These are phyloP conservation scores for Centropus unirufus DNA, from an alignment of 2,113 vertebrate genomes.

Conservation along the genomic window DNA sequence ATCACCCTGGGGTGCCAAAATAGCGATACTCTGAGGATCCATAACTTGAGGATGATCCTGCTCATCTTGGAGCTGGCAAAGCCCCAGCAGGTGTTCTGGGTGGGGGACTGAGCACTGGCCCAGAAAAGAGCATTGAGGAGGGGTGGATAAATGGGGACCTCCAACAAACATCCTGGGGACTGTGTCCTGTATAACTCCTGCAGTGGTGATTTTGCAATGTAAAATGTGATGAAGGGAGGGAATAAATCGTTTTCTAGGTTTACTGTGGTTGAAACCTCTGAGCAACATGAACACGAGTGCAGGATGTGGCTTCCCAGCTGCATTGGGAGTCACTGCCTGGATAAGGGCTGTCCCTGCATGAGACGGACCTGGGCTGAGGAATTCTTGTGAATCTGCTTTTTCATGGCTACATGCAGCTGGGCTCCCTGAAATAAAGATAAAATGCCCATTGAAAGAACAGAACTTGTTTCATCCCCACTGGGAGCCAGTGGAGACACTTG, in stretches of 20 bases:
- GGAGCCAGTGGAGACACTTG: fast-evolving
- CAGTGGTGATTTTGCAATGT: neutral
- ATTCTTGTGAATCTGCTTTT: neutral
- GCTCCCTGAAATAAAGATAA: neutral
- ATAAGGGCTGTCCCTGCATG: neutral
- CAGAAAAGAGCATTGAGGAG: neutral
- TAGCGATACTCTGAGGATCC: fast-evolving
- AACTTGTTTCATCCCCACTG: neutral
- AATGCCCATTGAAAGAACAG: neutral
- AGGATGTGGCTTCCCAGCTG: neutral
- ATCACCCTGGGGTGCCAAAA: neutral
- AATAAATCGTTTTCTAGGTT: neutral
- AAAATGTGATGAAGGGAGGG: neutral
- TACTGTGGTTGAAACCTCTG: neutral
- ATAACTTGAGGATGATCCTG: neutral
- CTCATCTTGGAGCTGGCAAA: fast-evolving
- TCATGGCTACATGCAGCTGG: fast-evolving
- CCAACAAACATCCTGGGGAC: too few relatives aligned
- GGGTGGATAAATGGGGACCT: neutral
- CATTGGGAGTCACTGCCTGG: neutral
- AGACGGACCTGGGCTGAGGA: neutral
- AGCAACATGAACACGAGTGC: neutral
- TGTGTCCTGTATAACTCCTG: neutral
- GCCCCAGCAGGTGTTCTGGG: neutral
- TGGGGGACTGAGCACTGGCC: fast-evolving